phyloP scores from a whole-genome alignment of 2,797 vertebrate species.

The Hemitrygon akajei region DNA sequence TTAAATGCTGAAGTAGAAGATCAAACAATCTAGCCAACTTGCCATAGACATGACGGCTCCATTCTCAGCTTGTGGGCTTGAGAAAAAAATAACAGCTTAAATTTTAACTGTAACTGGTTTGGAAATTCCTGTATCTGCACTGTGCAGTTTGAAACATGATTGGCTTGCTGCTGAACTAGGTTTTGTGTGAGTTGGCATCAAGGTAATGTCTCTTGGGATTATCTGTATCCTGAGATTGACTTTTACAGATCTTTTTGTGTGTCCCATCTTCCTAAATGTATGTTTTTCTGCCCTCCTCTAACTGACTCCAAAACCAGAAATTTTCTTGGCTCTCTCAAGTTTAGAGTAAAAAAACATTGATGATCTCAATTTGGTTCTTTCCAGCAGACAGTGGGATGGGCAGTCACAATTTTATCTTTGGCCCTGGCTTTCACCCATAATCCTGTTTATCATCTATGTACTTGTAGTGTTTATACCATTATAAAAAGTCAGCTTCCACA shows the following conservation, averaged over 20 bases:
- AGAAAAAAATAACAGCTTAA: constrained; percentile 5
- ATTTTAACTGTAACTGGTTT: neutral
- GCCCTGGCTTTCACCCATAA: too few relatives aligned
- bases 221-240: neutral
- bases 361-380: neutral
- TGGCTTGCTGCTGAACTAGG: neutral
- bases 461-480: neutral
- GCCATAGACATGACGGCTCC: constrained; percentile 17
- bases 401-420: neutral
- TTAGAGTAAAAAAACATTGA: neutral
- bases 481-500: neutral
- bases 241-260: neutral
- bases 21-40: constrained; percentile 11
- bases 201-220: neutral
- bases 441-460: neutral
- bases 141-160: neutral
- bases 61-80: neutral
- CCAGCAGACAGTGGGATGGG: neutral
- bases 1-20: constrained; percentile 1
- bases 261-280: too few relatives aligned
- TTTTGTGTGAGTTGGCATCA: neutral
- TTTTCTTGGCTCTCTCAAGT: neutral
- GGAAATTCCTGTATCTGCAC: neutral
- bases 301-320: neutral
- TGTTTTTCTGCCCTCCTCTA: neutral